Evolutionary conservation across 2,797 vertebrate genomes (phyloP).

Genomic region (Dipus sagitta): DNA sequence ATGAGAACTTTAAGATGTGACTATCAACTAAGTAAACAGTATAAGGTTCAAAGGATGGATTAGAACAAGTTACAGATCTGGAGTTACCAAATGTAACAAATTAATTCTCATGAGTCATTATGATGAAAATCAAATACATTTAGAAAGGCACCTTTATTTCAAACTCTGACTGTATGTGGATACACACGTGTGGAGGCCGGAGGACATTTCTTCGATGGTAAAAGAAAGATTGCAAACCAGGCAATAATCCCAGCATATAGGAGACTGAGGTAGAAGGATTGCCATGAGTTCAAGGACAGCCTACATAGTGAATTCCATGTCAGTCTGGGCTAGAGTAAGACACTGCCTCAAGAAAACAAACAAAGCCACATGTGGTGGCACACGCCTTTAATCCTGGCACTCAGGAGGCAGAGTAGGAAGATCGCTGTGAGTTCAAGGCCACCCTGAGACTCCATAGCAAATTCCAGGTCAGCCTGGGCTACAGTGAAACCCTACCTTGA

Average conservation of each 20-base stretch:
- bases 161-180: background rate
- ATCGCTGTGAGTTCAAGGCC: too few relatives aligned
- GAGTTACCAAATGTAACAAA: background rate
- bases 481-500: too few relatives aligned
- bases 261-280: too few relatives aligned
- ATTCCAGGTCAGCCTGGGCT: too few relatives aligned
- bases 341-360: too few relatives aligned
- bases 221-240: background rate
- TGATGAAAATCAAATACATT: background rate
- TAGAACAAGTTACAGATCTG: slow-evolving; percentile 19
- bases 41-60: slow-evolving; percentile 32
- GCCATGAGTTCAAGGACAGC: background rate
- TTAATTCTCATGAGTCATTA: slow-evolving; percentile 19
- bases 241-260: too few relatives aligned
- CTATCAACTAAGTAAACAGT: slow-evolving; percentile 12
- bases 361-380: background rate
- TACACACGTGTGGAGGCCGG: background rate
- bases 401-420: too few relatives aligned
- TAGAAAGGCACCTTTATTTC: slow-evolving; percentile 16
- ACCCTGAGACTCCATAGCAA: too few relatives aligned
- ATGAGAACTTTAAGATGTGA: background rate
- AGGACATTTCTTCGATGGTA: slow-evolving; percentile 20
- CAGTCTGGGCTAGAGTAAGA: too few relatives aligned
- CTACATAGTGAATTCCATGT: too few relatives aligned
- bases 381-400: too few relatives aligned